phyloP scores from a whole-genome alignment of 2,888 invertebrate species.

The Drosophila affinis region DNA sequence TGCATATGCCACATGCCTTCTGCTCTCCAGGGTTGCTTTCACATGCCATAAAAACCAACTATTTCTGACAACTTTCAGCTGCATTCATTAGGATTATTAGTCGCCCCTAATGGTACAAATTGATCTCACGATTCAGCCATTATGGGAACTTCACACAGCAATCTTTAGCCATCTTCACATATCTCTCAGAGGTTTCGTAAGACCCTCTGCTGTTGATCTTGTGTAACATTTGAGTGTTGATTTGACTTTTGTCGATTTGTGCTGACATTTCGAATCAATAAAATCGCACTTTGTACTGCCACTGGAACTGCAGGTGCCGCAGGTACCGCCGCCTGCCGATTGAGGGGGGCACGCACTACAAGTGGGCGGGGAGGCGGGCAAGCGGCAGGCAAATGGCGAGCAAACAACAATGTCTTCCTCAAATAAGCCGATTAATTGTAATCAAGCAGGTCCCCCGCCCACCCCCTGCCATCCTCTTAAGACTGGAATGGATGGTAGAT shows the following conservation, averaged over 20 bases:
- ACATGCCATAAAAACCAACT: background rate
- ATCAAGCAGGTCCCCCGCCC: constrained; percentile 63
- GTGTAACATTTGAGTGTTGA: constrained; percentile 17
- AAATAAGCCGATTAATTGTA: constrained; percentile 79
- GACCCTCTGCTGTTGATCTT: constrained; percentile 3
- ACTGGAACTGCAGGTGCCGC: constrained; percentile 17
- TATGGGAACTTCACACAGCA: constrained; percentile 7
- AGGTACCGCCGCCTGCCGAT: constrained; percentile 2
- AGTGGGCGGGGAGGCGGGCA: background rate
- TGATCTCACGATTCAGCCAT: background rate
- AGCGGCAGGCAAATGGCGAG: constrained; percentile 48
- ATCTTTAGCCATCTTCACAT: background rate
- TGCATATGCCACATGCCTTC: no score
- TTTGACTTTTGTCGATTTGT: constrained; percentile 37
- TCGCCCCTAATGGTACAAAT: background rate
- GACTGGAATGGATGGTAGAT: constrained; percentile 9
- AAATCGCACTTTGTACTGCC: constrained; percentile 52
- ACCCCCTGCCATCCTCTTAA: background rate
- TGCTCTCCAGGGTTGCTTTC: background rate
- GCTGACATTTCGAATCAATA: constrained; percentile 70
- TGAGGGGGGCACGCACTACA: constrained; percentile 14
- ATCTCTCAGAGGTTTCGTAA: constrained; percentile 8
- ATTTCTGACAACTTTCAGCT: background rate
- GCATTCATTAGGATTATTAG: background rate
- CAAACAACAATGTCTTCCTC: constrained; percentile 50